Evolutionary conservation across 2,888 invertebrate genomes (phyloP).

Genomic region (Tryphoninae sp.): DNA sequence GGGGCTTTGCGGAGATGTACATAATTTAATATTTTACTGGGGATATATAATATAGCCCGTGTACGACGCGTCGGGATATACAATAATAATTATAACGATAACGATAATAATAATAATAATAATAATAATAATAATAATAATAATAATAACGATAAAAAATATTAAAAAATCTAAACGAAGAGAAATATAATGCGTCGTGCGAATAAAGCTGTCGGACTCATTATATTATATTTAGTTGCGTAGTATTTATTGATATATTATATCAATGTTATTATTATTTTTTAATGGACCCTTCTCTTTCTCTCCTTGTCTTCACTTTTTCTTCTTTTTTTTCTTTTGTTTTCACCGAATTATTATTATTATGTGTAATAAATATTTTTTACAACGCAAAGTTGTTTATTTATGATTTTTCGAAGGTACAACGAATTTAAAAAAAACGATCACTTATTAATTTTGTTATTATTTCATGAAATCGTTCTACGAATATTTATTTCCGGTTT

Average conservation of each 20-base stretch:
- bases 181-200: constrained; percentile 62
- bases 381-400: constrained; percentile 71
- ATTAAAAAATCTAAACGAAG: constrained; percentile 57
- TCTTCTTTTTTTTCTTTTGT: constrained; percentile 65
- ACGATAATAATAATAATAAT: constrained; percentile 45
- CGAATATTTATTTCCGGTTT: constrained; percentile 28
- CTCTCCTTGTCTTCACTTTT: constrained; percentile 14
- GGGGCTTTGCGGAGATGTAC: constrained; percentile 75
- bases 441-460: constrained; percentile 30
- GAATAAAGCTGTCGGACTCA: constrained; percentile 69
- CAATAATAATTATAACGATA: constrained; percentile 54
- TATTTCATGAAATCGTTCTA: constrained; percentile 3
- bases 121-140: too few species aligned
- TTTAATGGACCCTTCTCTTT: constrained; percentile 61
- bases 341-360: constrained; percentile 69
- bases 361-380: constrained; percentile 77
- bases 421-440: constrained; percentile 44
- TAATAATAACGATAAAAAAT: constrained; percentile 33
- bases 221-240: constrained; percentile 75
- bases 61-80: constrained; percentile 54
- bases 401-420: constrained; percentile 58
- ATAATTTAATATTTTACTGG: constrained; percentile 75
- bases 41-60: constrained; percentile 58
- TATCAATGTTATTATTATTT: constrained; percentile 70
- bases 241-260: constrained; percentile 78